A percentile compares a stretch with the other conserved stretches of the same genome.
Conservation (phyloP, 2,797 vertebrate genomes). For the Sebastolobus altivelis region DNA sequence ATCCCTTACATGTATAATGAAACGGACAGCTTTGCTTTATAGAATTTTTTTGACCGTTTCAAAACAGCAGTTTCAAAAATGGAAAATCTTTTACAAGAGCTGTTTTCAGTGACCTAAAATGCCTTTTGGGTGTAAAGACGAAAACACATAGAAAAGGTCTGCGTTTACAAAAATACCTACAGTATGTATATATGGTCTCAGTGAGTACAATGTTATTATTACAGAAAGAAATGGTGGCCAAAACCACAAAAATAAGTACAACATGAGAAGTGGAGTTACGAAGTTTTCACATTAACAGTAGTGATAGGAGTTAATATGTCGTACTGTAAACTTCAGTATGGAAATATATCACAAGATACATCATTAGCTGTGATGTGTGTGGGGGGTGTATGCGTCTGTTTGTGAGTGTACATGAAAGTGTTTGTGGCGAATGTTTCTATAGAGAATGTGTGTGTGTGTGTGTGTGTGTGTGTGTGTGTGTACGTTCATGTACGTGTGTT, state of each 20-base stretch:
- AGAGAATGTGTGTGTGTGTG: background rate
- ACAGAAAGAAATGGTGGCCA: background rate
- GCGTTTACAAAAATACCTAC: too few species aligned
- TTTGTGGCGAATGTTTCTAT: background rate
- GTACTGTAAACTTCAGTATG: background rate
- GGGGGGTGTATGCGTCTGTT: background rate
- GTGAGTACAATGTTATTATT: too few species aligned
- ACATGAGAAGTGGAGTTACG: background rate
- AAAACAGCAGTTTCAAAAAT: too few species aligned
- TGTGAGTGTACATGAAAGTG: background rate
- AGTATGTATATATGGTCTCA: too few species aligned
- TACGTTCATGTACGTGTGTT: slow-evolving; percentile 18
- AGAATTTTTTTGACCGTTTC: too few species aligned
- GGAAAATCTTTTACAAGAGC: too few species aligned
- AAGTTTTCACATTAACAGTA: background rate
- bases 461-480: slow-evolving; percentile 15
- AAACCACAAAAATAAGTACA: background rate
- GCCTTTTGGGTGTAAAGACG: too few species aligned
- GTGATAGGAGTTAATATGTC: background rate
- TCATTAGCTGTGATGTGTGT: slow-evolving; percentile 7
- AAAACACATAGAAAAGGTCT: too few species aligned
- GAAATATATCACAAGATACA: background rate
- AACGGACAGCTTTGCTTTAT: too few species aligned
- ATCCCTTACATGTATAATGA: too few species aligned
- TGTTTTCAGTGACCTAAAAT: too few species aligned